Base-by-base conservation (phyloP, 2,113 vertebrate species). In the Nanorana parkeri region DNA sequence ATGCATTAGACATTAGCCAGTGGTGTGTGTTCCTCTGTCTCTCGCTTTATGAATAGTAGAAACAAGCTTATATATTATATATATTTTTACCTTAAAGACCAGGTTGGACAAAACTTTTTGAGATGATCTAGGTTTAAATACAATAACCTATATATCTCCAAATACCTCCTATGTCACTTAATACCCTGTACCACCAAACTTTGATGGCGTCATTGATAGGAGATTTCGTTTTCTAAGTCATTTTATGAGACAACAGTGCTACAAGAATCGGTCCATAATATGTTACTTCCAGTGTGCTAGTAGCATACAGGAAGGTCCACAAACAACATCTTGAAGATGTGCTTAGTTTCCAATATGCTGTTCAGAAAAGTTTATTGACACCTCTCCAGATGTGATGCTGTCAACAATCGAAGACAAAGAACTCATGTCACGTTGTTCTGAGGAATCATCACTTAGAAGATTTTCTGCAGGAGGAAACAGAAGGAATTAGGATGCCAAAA, bases 391-490 rank as follows among this genome's bases (percentile, higher is more conserved):
- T 0, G 95, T 87, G 68, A 99, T 98, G 93, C 96, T 95, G 63
- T 97, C 95, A 85, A 99, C 96, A 4, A 99, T 97, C 81, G 97
- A 98, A 41, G 94, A 95, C 86, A 99, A 93, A 0, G 96, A 96
- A 68, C 93, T 95, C 86, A 99, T 94, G 88, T 94, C 96, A 83
- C 90, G 91, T 51, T 96, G 94, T 29, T 97, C 95, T 0, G 94
- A 88, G 1, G 93, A 90, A 8, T 96, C 95, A 0, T 94, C 91
- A 0, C 93, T 89, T 85, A 99, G 92, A 79, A 94, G 85, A n/a
- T 97, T 95, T 88, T 98, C 98, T 99, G 69, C 68, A 55, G 55
- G 64, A 84, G 20, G 81, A 21, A 72, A 28, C 17, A 63, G 0
- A 65, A 23, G 1, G 10, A 56, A 67, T 69, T n/a, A 66, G 28